phyloP scores from a whole-genome alignment of 2,797 vertebrate genomes.

The Anolis apletophallus region DNA sequence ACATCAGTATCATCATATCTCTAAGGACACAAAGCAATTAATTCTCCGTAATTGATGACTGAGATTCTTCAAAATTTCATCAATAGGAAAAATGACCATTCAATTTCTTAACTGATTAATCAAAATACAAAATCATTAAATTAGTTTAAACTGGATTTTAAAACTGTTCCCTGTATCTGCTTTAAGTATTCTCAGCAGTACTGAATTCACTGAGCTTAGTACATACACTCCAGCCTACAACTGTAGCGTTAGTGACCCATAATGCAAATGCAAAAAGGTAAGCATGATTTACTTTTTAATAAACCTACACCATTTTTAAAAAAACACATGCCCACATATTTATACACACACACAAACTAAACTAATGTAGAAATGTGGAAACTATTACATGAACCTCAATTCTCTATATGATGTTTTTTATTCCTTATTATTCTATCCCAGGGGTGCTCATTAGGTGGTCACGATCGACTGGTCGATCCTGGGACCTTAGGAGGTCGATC shows the following conservation, averaged over 20 bases:
- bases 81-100: background rate
- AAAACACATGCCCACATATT: too few species aligned
- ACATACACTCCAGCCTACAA: background rate
- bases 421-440: too few species aligned
- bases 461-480: too few species aligned
- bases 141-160: conserved; percentile 45
- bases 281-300: background rate
- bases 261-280: background rate
- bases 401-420: too few species aligned
- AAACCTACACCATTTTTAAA: too few species aligned
- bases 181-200: background rate
- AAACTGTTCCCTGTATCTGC: conserved; percentile 8
- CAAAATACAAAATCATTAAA: conserved; percentile 38
- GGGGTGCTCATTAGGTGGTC: too few species aligned
- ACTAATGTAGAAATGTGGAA: too few species aligned
- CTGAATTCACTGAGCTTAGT: background rate
- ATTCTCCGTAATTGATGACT: conserved; percentile 5
- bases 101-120: background rate
- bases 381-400: too few species aligned
- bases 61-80: background rate
- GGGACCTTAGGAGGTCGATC: too few species aligned
- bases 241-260: background rate
- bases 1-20: conserved; percentile 38
- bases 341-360: too few species aligned
- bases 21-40: conserved; percentile 35